Evolutionary conservation across 2,113 vertebrate species (phyloP).

Genomic region (Polypterus bichir): DNA sequence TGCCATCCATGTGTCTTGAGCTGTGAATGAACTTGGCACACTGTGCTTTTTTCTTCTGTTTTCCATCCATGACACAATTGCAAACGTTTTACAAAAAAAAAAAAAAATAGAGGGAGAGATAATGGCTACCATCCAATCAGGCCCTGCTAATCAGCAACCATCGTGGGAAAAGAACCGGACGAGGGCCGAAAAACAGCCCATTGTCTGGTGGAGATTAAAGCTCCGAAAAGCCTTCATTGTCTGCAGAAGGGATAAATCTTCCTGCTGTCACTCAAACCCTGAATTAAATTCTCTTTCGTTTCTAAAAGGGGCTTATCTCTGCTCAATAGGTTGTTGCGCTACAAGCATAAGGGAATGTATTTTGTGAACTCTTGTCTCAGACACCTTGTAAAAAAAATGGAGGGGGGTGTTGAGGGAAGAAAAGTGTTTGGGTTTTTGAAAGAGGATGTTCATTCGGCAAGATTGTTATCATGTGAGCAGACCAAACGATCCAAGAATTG

Average conservation of each 20-base stretch:
- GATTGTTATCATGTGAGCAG: constrained; percentile 36
- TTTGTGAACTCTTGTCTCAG: constrained; percentile 64
- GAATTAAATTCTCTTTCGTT: constrained; percentile 94
- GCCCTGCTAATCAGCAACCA: constrained; percentile 77
- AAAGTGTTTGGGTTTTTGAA: constrained; percentile 31
- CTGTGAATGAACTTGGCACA: constrained; percentile 45
- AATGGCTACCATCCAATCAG: constrained; percentile 75
- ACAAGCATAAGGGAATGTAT: constrained; percentile 77
- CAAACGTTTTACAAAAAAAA: constrained; percentile 55
- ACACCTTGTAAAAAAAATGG: constrained; percentile 74
- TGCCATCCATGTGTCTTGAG: constrained; percentile 34
- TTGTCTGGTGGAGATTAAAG: constrained; percentile 98
- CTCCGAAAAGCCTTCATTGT: constrained; percentile 89
- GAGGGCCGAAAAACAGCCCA: constrained; percentile 74
- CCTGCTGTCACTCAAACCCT: constrained; percentile 96
- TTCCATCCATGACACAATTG: constrained; percentile 45
- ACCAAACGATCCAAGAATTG: constrained; percentile 27
- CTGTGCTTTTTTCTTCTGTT: constrained; percentile 32
- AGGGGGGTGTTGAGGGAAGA: constrained; percentile 21
- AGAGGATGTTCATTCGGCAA: constrained; percentile 50
- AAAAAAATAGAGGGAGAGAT: constrained; percentile 46
- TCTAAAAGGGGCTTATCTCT: constrained; percentile 99
- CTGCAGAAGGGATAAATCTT: constrained; percentile 91
- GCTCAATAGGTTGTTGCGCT: constrained; percentile 90
- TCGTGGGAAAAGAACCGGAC: constrained; percentile 91